These are phyloP conservation scores for Phalanger gymnotis DNA, from an alignment of 2,797 vertebrate species.

Conservation along the genomic window DNA sequence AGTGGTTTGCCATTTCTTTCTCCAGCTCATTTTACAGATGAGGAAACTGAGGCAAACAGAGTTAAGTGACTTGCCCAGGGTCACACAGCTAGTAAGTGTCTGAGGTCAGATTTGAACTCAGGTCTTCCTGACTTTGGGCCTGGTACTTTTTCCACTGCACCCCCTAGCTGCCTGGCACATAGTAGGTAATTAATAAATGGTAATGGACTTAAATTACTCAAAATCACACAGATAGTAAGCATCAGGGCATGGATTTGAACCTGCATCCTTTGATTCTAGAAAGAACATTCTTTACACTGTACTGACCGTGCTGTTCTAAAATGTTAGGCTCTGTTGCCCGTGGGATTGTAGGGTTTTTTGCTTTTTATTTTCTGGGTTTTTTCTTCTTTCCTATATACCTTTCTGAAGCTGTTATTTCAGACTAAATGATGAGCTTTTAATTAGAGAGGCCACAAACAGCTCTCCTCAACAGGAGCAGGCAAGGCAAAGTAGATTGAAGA, in stretches of 20 bases:
- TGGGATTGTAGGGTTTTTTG: not conserved
- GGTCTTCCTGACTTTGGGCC: no score
- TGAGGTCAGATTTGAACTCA: not conserved
- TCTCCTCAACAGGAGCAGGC: accelerated
- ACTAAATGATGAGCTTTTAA: not conserved
- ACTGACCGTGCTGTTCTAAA: not conserved
- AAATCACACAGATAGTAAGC: not conserved
- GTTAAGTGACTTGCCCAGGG: not conserved
- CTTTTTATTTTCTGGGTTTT: not conserved
- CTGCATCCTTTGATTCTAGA: not conserved
- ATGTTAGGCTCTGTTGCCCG: not conserved
- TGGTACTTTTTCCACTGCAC: no score
- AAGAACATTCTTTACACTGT: not conserved
- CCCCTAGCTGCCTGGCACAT: not conserved
- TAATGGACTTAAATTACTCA: not conserved
- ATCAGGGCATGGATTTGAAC: not conserved
- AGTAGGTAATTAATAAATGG: not conserved
- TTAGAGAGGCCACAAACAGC: not conserved
- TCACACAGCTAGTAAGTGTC: not conserved
- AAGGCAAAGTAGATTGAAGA: accelerated
- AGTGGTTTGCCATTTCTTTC: not conserved
- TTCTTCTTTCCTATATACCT: accelerated
- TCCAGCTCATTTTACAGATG: not conserved
- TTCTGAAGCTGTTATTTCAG: slow-evolving; percentile 5
- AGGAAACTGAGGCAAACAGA: not conserved